These are phyloP conservation scores for Sinosuthora webbiana DNA, from an alignment of 2,113 vertebrate species.

Conservation along the genomic window DNA sequence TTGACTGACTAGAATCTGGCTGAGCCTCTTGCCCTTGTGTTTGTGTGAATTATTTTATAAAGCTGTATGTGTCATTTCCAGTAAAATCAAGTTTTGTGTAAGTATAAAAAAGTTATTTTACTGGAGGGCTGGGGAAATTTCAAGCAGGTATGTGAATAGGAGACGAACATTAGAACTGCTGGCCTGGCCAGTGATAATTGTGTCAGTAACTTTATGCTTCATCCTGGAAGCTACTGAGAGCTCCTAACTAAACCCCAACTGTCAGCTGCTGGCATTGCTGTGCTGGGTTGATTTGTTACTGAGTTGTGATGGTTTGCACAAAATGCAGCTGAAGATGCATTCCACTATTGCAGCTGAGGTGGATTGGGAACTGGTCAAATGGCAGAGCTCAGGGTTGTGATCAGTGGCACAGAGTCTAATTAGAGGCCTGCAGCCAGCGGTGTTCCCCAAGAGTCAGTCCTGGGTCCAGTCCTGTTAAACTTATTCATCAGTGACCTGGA, in stretches of 20 bases:
- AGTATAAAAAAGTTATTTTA: neutral
- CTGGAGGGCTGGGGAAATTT: neutral
- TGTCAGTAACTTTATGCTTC: conserved; percentile 6
- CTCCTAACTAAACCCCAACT: neutral
- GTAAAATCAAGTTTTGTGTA: neutral
- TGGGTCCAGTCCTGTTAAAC: neutral
- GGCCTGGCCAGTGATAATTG: neutral
- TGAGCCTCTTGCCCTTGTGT: neutral
- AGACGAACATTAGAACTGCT: neutral
- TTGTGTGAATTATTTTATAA: neutral
- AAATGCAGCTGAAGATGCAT: neutral
- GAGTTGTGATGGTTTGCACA: neutral
- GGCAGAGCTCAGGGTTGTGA: neutral
- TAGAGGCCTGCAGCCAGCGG: accelerated
- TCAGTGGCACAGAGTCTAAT: neutral
- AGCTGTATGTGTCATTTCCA: neutral
- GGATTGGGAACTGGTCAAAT: accelerated
- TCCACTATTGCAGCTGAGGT: neutral
- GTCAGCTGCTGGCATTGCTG: neutral
- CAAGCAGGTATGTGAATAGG: neutral
- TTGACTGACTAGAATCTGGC: neutral
- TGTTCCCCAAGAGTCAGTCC: neutral
- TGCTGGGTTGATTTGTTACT: neutral
- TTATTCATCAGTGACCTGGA: neutral
- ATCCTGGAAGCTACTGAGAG: neutral